Conservation (phyloP, 2,888 invertebrate species). For the Acronicta aceris region DNA sequence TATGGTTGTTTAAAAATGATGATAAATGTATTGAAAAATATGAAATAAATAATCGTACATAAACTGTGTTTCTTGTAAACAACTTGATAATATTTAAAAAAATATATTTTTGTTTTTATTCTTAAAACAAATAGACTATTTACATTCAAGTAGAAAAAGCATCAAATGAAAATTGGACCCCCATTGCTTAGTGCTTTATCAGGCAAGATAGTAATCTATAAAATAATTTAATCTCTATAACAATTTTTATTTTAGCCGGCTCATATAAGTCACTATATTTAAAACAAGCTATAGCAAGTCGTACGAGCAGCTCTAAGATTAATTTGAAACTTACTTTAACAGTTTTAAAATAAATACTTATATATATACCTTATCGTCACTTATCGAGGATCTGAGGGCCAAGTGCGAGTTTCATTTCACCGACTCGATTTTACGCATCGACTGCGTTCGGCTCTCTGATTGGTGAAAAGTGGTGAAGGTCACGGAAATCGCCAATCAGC, state of each 20-base stretch:
- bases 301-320: not conserved
- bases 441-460: too few species aligned
- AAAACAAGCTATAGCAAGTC: not conserved
- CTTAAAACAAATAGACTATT: slow-evolving; percentile 25
- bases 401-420: too few species aligned
- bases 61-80: slow-evolving; percentile 35
- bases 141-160: slow-evolving; percentile 20
- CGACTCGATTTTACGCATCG: too few species aligned
- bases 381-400: too few species aligned
- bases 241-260: too few species aligned
- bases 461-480: too few species aligned
- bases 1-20: slow-evolving; percentile 74
- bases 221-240: too few species aligned
- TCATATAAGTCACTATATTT: too few species aligned
- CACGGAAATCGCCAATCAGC: too few species aligned
- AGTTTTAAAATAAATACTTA: slow-evolving; percentile 17
- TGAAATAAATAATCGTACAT: slow-evolving; percentile 82
- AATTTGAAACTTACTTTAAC: slow-evolving; percentile 3
- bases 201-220: not conserved
- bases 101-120: slow-evolving; percentile 21
- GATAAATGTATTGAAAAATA: slow-evolving; percentile 76
- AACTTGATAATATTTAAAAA: slow-evolving; percentile 12
- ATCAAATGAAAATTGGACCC: not conserved
- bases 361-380: too few species aligned
- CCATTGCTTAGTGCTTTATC: not conserved